Evolutionary conservation across 2,113 vertebrate species (phyloP).

Genomic region (Brachyistius frenatus): DNA sequence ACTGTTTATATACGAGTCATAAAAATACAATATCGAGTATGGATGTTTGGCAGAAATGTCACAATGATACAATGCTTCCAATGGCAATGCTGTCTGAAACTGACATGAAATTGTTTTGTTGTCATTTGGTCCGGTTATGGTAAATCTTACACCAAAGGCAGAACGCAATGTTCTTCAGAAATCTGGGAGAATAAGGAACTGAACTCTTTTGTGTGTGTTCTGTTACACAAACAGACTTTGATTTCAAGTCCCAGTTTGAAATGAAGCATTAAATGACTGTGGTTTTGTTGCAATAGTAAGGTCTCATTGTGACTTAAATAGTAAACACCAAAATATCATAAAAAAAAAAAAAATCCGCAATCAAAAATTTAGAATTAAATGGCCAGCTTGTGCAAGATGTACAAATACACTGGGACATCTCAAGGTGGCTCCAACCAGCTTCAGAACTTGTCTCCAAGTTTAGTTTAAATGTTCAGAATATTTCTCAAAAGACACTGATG

Average conservation of each 20-base stretch:
- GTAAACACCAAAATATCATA: too few relatives aligned
- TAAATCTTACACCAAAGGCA: background rate
- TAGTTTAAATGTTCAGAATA: slow-evolving; percentile 32
- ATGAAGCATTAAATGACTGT: too few relatives aligned
- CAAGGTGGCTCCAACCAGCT: background rate
- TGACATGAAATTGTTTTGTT: slow-evolving; percentile 14
- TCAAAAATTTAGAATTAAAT: too few relatives aligned
- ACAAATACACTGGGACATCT: too few relatives aligned
- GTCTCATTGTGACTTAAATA: too few relatives aligned
- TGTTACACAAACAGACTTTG: background rate
- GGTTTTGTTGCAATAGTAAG: too few relatives aligned
- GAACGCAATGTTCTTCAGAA: background rate
- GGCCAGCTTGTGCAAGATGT: too few relatives aligned
- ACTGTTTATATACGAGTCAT: slow-evolving; percentile 47
- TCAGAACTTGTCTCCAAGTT: slow-evolving; percentile 1
- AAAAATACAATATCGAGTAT: slow-evolving; percentile 22
- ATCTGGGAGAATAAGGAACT: background rate
- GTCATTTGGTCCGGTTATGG: slow-evolving; percentile 23
- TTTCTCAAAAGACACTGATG: slow-evolving; percentile 25
- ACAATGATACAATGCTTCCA: background rate
- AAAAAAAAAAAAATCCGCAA: too few relatives aligned
- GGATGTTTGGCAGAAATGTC: slow-evolving; percentile 37
- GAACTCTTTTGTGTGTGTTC: background rate
- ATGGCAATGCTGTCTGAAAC: slow-evolving; percentile 32
- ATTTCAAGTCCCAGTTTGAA: background rate